Conservation (phyloP, 23 tunicate species). For the Botrylloides violaceus region DNA sequence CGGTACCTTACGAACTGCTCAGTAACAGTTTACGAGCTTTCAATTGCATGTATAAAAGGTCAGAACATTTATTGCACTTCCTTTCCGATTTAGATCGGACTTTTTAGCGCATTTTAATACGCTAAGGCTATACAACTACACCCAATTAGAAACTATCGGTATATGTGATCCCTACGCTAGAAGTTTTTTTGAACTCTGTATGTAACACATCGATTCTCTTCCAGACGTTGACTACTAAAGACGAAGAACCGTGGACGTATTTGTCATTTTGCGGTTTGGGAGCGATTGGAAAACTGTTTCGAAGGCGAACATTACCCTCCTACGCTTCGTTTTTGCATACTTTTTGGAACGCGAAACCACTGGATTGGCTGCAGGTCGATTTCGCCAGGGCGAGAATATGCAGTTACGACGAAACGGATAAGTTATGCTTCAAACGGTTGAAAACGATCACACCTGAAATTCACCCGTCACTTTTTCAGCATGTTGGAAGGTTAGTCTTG, state of each 20-base stretch:
- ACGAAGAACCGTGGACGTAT: slow-evolving; percentile 44
- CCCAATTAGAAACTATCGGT: too few relatives aligned
- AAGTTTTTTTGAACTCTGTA: too few relatives aligned
- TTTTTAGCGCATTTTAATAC: too few relatives aligned
- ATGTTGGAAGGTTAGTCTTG: slow-evolving; percentile 55
- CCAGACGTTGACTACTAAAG: slow-evolving; percentile 15
- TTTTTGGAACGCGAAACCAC: slow-evolving; percentile 92
- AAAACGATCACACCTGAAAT: background rate
- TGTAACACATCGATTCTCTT: background rate
- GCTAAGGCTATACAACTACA: too few relatives aligned
- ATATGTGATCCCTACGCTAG: too few relatives aligned
- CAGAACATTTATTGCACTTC: too few relatives aligned
- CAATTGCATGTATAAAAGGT: too few relatives aligned
- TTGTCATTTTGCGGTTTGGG: slow-evolving; percentile 76
- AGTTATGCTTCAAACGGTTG: slow-evolving; percentile 27
- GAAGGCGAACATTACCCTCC: slow-evolving; percentile 35
- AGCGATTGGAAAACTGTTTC: slow-evolving; percentile 81
- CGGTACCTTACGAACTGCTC: too few relatives aligned
- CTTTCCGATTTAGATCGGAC: too few relatives aligned
- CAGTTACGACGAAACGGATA: slow-evolving; percentile 47
- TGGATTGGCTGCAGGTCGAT: slow-evolving; percentile 85
- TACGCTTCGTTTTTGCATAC: slow-evolving; percentile 68
- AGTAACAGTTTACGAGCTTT: too few relatives aligned
- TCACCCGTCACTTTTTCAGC: slow-evolving; percentile 62
- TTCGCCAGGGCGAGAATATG: slow-evolving; percentile 44